Base-by-base conservation (phyloP, 2,888 invertebrate species). In the Cheilosia urbana region DNA sequence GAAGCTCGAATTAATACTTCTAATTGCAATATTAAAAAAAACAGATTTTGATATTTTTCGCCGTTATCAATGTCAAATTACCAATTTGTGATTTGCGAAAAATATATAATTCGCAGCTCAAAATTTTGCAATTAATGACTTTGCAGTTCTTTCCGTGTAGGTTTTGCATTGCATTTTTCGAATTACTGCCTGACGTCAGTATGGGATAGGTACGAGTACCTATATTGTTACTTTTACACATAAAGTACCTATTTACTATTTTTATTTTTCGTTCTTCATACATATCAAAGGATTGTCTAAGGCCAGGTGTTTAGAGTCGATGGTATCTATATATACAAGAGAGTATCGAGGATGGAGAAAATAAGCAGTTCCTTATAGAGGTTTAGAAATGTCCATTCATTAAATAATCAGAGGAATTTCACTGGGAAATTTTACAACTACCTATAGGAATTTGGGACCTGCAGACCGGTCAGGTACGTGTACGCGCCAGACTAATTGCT, bases 261-360 rank as follows among this genome's bases (percentile, higher is more conserved):
- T 58, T 34, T 27, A n/a, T 58, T 27, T 9, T 51, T 58, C 21
- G 30, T 15, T 11, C 21, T 62, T 57, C 47, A 45, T 17, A 53
- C 53, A 57, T 60, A 75, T 72, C 66, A 68, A 76, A 76, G 76
- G 69, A 81, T 76, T 76, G 69, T 9, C n/a, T 40, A n/a, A 5
- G 15, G 55, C 75, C 75, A 80, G 75, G 53, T 80, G 80, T 68
- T 75, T 47, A 13, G 65, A 55, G 42, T 4, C 11, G 37, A 13
- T 37, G 37, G 37, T 37, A 34, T 3, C 27, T 27, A 34, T 47
- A 21, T n/a, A n/a, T n/a, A 62, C 15, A 53, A 24, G 30, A 21
- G 34, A 40, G 34, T 63, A 71, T 30, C 13, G 19, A 15, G 11
- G 37, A 13, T 11, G 13, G 13, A 37, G 4, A 37, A 13, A 37